Percentiles rank a stretch among this genome's conserved stretches.
Conservation (phyloP, 1,140 invertebrate species). For the Octopus sinensis region DNA sequence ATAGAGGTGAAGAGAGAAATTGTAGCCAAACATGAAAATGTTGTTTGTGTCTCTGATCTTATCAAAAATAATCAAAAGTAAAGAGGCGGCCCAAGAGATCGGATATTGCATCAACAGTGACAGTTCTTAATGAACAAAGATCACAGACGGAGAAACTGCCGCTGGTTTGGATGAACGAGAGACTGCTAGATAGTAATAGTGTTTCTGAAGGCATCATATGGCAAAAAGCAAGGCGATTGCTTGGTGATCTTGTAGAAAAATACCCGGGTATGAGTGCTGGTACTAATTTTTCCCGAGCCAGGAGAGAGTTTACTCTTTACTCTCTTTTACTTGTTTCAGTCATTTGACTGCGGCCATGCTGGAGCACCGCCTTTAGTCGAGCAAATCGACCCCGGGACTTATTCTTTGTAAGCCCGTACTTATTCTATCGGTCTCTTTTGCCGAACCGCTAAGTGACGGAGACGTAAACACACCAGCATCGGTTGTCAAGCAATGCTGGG, state of each 20-base stretch:
- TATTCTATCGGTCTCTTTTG: too few species aligned
- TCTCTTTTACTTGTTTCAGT: too few species aligned
- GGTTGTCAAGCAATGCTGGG: too few species aligned
- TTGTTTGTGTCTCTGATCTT: too few species aligned
- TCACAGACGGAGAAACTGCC: not conserved
- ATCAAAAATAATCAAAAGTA: not conserved
- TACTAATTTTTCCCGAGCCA: not conserved
- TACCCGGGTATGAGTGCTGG: not conserved
- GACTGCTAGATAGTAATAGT: not conserved
- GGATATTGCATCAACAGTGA: not conserved
- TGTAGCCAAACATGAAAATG: too few species aligned
- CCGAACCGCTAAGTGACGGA: too few species aligned
- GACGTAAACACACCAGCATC: too few species aligned
- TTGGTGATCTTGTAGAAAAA: not conserved
- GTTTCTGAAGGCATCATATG: not conserved
- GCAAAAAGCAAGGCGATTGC: not conserved
- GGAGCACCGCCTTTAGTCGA: too few species aligned
- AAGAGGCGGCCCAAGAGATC: not conserved
- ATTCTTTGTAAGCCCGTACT: too few species aligned
- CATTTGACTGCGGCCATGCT: too few species aligned
- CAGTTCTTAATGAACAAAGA: not conserved
- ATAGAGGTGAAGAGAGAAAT: too few species aligned
- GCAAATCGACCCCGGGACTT: too few species aligned
- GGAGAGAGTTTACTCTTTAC: not conserved
- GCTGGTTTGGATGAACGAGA: not conserved